phyloP scores from a whole-genome alignment of 2,113 vertebrate species.

The Corythoichthys intestinalis region DNA sequence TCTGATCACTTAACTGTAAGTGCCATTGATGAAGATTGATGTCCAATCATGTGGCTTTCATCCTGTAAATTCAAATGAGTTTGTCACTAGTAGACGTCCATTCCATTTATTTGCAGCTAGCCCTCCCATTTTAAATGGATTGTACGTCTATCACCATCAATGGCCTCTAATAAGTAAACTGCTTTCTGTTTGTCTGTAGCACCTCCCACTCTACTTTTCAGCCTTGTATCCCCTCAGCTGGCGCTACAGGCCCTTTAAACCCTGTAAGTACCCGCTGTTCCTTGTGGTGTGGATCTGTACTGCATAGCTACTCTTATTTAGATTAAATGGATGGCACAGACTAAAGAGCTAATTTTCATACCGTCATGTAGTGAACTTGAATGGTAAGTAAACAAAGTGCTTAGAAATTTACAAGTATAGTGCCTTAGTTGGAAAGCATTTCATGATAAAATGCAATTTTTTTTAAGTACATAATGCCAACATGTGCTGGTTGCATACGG shows the following conservation, averaged over 20 bases:
- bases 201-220: constrained; percentile 80
- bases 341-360: neutral
- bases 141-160: too few relatives aligned
- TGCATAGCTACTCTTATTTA: constrained; percentile 10
- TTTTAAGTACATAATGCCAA: neutral
- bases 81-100: too few relatives aligned
- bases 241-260: constrained; percentile 94
- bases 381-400: constrained; percentile 1
- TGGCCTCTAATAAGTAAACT: too few relatives aligned
- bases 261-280: constrained; percentile 92
- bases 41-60: too few relatives aligned
- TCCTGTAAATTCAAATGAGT: too few relatives aligned
- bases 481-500: neutral
- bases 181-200: constrained; percentile 93
- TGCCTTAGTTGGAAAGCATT: neutral
- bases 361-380: neutral
- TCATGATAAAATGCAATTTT: neutral
- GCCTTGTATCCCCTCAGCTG: constrained; percentile 82
- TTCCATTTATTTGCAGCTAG: too few relatives aligned
- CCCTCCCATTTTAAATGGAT: too few relatives aligned
- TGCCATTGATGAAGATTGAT: too few relatives aligned
- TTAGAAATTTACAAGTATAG: neutral
- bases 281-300: constrained; percentile 53
- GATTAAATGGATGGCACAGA: neutral
- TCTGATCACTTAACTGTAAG: constrained; percentile 45